Percentiles rank a stretch among this genome's conserved stretches.
These are phyloP conservation scores for Sphaerodactylus townsendi DNA, from an alignment of 2,113 vertebrate species.

Conservation along the genomic window DNA sequence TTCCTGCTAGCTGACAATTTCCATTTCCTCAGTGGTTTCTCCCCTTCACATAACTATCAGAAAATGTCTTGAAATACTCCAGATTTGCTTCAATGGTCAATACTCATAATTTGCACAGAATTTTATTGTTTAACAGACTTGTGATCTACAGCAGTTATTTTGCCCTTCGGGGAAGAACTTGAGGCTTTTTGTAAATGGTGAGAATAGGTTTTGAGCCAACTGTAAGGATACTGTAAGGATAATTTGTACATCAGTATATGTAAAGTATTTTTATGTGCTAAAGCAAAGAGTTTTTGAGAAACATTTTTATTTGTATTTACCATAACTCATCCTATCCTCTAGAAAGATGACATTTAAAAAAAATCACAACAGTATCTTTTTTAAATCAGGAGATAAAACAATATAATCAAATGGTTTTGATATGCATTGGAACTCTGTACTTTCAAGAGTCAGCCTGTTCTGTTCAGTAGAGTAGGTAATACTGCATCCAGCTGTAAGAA, in stretches of 20 bases:
- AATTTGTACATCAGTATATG: too few species aligned
- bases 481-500: background rate
- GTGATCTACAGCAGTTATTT: background rate
- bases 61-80: too few species aligned
- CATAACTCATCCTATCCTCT: background rate
- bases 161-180: background rate
- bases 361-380: background rate
- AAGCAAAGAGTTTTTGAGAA: conserved; percentile 1
- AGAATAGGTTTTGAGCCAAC: background rate
- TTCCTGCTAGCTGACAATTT: background rate
- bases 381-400: background rate
- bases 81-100: background rate
- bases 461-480: background rate
- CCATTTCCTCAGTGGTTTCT: background rate
- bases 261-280: background rate
- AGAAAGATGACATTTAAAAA: background rate
- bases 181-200: background rate
- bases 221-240: background rate
- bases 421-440: background rate
- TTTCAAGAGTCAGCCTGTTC: background rate
- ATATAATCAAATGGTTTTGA: background rate
- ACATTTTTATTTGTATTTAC: conserved; percentile 15
- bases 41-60: too few species aligned
- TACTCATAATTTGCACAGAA: background rate
- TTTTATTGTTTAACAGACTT: background rate